phyloP scores from a whole-genome alignment of 2,113 vertebrate genomes.

The Etheostoma cragini region DNA sequence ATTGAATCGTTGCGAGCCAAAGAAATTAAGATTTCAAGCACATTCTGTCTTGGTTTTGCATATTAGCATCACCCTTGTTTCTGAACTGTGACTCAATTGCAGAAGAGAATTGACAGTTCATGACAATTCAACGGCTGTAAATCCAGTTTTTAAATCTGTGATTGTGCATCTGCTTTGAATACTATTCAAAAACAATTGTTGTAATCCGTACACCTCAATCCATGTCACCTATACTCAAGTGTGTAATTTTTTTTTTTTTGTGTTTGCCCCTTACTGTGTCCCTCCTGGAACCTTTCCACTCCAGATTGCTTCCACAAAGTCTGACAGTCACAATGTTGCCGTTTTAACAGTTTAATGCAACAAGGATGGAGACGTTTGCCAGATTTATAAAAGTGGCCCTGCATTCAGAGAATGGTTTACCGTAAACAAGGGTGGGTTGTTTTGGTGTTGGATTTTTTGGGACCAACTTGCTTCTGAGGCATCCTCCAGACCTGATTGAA shows the following conservation, averaged over 20 bases:
- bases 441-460: neutral
- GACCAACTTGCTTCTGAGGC: neutral
- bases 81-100: neutral
- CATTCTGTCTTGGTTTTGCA: neutral
- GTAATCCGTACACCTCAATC: neutral
- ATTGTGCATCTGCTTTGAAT: neutral
- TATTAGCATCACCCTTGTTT: neutral
- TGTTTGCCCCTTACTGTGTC: neutral
- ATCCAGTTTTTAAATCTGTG: neutral
- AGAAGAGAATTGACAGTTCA: neutral
- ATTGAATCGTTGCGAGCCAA: neutral
- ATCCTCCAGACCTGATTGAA: neutral
- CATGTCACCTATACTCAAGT: neutral
- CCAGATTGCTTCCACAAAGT: neutral
- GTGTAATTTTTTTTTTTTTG: neutral
- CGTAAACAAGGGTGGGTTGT: neutral
- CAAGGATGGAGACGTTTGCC: neutral
- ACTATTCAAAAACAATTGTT: neutral
- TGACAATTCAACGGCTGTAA: neutral
- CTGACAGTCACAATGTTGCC: neutral
- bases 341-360: neutral
- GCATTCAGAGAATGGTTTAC: neutral
- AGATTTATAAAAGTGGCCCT: neutral
- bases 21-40: neutral
- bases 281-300: neutral